Base-by-base conservation (phyloP, 2,888 invertebrate species). In the Boloria euphrosyne region DNA sequence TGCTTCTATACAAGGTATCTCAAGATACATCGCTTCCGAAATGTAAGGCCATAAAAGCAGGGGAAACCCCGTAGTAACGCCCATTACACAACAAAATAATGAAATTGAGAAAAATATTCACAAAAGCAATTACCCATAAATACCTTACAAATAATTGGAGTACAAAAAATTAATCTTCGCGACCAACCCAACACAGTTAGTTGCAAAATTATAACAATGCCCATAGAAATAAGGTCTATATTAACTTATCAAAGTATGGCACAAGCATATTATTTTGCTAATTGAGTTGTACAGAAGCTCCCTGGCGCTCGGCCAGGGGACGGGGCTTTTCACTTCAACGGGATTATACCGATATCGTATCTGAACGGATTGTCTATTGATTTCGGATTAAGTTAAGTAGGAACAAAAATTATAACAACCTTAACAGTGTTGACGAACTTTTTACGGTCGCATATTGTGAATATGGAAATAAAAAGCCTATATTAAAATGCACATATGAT, bases 281-380 rank as follows among this genome's bases (percentile, higher is more conserved):
- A 87, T 87, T 84, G 85, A 84, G 83, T 80, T 74, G 76, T 68
- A 72, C 78, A 78, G 65, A 49, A 57, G 52, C 65, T 57, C 67
- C n/a, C 79, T 80, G 79, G 80, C 79, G 55, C 31, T 47, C 58
- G 61, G 79, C 80, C 83, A 78, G 76, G 75, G 70, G 71, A 73
- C 68, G 72, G 62, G 71, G 78, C 81, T 85, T 85, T 86, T 85
- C 85, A 84, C 83, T 84, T 82, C 78, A 72, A 74, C 75, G 68
- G 84, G 85, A 85, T 87, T 87, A 86, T 80, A 77, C 76, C 73
- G 71, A 62, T 69, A 70, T 71, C 67, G 72, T 72, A 72, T 73
- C 59, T 57, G 63, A 75, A 74, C 74, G 71, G 73, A 74, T 74
- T 73, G 76, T 75, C 68, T 78, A 84, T 83, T 81, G 82, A 82